Base-by-base conservation (phyloP, 2,888 invertebrate species). In the Dicyrtomina minuta region DNA sequence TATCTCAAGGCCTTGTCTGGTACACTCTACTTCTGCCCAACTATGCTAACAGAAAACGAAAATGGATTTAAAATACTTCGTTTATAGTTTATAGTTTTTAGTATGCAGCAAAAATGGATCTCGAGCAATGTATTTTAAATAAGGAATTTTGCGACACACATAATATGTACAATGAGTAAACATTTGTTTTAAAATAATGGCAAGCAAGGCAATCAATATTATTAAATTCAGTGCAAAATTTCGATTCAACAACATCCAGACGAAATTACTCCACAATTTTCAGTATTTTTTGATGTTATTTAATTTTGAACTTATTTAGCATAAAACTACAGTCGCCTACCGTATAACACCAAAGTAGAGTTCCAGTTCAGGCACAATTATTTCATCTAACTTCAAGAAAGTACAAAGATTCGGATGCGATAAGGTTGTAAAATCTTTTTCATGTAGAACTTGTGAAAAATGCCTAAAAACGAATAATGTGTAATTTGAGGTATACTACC, bases 1-100 rank as follows among this genome's bases (percentile, higher is more conserved):
- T 1, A 87, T 84, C 0, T 88, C 85, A 20, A 89, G 79, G 75
- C 87, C 87, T 33, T 87, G 85, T 26, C 90, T 84, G 20, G 84
- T 82, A 80, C 91, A 91, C 80, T 91, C 90, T 0, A 88, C 87
- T 79, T 89, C 88, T 0, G 89, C 87, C 89, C 89, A 89, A 75
- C 89, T 85, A 66, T 13, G 75, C n/a, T n/a, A n/a, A n/a, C n/a
- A n/a, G n/a, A n/a, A n/a, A n/a, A n/a, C n/a, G n/a, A n/a, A 74
- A 62, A 61, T 22, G 20, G 4, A n/a, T 70, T 55, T 58, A 22
- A 56, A 55, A 44, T 60, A 70, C 55, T 46, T 67, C 13, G 22
- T 56, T n/a, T 66, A n/a, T 6, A 22, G 24, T 22, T 51, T 17
- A 51, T n/a, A n/a, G n/a, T n/a, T n/a, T n/a, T n/a, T n/a, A n/a